A percentile compares a stretch with the other conserved stretches of the same genome.
Conservation (phyloP, 2,888 invertebrate species). For the Biston stratarius region DNA sequence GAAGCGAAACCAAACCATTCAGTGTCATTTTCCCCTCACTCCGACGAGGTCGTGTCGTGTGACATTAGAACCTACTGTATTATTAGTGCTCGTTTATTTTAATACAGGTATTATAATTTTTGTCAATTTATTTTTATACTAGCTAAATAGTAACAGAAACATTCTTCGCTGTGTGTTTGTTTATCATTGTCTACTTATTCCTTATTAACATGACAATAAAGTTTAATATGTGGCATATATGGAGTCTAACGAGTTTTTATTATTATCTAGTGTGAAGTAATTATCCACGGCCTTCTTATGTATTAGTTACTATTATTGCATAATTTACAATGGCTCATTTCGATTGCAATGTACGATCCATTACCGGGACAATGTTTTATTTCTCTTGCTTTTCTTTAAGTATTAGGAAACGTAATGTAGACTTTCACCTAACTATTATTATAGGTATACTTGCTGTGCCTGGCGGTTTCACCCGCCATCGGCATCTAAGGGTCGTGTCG, state of each 20-base stretch:
- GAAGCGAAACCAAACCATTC: conserved; percentile 4
- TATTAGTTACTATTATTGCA: conserved; percentile 6
- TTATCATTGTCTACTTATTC: too few species aligned
- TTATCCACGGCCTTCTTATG: neutral
- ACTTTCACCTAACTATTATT: too few species aligned
- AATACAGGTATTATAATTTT: neutral
- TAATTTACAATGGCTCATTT: neutral
- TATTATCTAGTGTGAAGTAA: neutral
- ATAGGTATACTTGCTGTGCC: too few species aligned
- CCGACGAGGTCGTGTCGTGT: conserved; percentile 8
- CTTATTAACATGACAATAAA: neutral
- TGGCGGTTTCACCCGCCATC: too few species aligned
- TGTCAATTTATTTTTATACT: neutral
- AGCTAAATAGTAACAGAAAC: neutral
- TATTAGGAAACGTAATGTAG: too few species aligned
- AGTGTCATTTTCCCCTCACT: conserved; percentile 14
- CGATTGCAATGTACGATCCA: neutral
- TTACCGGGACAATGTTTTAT: neutral
- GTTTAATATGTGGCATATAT: neutral
- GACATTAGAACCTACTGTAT: neutral
- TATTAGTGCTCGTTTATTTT: conserved; percentile 2
- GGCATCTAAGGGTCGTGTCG: too few species aligned
- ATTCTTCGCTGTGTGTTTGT: too few species aligned
- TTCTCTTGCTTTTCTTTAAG: too few species aligned
- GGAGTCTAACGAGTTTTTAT: neutral